These are phyloP conservation scores for Grammomys surdaster DNA, from an alignment of 2,113 vertebrate genomes.

Conservation along the genomic window DNA sequence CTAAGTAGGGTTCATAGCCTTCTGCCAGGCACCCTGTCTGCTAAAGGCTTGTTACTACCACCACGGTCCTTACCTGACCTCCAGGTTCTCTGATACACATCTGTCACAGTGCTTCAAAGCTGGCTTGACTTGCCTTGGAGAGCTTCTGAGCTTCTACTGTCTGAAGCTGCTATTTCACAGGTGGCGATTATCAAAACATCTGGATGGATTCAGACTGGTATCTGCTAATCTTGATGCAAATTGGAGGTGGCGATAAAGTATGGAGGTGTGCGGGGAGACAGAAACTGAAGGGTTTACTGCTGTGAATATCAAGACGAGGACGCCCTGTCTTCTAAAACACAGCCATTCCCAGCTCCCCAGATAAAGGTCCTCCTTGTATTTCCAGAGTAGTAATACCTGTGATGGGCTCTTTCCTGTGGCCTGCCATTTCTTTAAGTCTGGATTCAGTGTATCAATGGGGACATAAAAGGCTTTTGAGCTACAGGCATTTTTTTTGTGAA, in stretches of 20 bases:
- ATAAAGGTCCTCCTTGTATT: slow-evolving; percentile 79
- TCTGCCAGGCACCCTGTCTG: slow-evolving; percentile 45
- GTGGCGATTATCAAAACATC: not conserved
- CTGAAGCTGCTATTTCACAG: slow-evolving; percentile 42
- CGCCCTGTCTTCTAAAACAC: slow-evolving; percentile 81
- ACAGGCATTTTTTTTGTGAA: not conserved
- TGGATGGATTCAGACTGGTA: slow-evolving; percentile 49
- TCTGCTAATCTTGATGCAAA: slow-evolving; percentile 79
- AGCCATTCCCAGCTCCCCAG: slow-evolving; percentile 75
- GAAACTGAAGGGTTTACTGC: slow-evolving; percentile 75
- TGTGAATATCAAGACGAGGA: slow-evolving; percentile 81
- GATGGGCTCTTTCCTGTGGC: slow-evolving; percentile 56
- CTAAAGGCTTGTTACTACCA: slow-evolving; percentile 20
- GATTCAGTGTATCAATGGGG: not conserved
- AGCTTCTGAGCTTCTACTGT: not conserved
- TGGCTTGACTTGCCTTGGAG: not conserved
- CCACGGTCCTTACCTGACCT: not conserved
- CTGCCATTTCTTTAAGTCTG: not conserved
- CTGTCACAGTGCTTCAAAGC: slow-evolving; percentile 19
- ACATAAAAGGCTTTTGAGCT: not conserved
- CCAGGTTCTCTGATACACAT: not conserved
- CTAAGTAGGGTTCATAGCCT: slow-evolving; percentile 47
- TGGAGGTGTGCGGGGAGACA: slow-evolving; percentile 32
- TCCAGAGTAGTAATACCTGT: slow-evolving; percentile 59
- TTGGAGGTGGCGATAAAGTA: slow-evolving; percentile 68